phyloP scores from a whole-genome alignment of 2,888 invertebrate genomes.

The Oligia fasciuncula region DNA sequence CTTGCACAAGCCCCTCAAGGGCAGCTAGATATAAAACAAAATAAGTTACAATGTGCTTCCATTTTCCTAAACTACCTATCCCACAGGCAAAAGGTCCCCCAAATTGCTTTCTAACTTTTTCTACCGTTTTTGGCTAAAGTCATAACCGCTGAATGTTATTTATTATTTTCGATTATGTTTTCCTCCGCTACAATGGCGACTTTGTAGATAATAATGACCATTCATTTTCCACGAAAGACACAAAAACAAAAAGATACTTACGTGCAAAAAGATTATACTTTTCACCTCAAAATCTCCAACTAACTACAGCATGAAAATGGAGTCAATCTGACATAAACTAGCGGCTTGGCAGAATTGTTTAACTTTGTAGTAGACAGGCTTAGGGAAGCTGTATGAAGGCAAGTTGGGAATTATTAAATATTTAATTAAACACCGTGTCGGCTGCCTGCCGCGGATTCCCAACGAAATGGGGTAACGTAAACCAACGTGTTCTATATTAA shows the following conservation, averaged over 20 bases:
- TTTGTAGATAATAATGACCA: slow-evolving; percentile 20
- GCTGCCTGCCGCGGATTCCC: slow-evolving; percentile 40
- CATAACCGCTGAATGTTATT: slow-evolving; percentile 19
- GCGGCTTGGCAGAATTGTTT: slow-evolving; percentile 50
- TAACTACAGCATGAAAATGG: slow-evolving; percentile 22
- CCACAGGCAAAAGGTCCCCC: not conserved
- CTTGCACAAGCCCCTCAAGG: too few relatives aligned
- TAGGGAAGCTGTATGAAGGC: slow-evolving; percentile 34
- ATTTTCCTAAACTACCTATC: slow-evolving; percentile 9
- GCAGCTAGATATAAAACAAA: not conserved
- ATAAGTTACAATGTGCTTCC: not conserved
- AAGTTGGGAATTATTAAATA: slow-evolving; percentile 68
- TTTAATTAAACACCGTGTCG: slow-evolving; percentile 65
- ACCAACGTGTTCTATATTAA: slow-evolving; percentile 44
- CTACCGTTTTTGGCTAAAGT: not conserved
- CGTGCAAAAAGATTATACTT: slow-evolving; percentile 12
- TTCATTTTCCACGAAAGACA: slow-evolving; percentile 18
- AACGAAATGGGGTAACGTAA: slow-evolving; percentile 43
- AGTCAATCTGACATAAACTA: slow-evolving; percentile 44
- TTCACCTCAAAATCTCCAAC: slow-evolving; percentile 12
- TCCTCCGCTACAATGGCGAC: not conserved
- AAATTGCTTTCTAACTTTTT: too few relatives aligned
- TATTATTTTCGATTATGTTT: slow-evolving; percentile 18
- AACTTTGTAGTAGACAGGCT: slow-evolving; percentile 35
- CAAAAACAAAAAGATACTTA: not conserved